A percentile compares a stretch with the other conserved stretches of the same genome.
Conservation (phyloP, 2,888 invertebrate genomes). For the Plusia festucae region DNA sequence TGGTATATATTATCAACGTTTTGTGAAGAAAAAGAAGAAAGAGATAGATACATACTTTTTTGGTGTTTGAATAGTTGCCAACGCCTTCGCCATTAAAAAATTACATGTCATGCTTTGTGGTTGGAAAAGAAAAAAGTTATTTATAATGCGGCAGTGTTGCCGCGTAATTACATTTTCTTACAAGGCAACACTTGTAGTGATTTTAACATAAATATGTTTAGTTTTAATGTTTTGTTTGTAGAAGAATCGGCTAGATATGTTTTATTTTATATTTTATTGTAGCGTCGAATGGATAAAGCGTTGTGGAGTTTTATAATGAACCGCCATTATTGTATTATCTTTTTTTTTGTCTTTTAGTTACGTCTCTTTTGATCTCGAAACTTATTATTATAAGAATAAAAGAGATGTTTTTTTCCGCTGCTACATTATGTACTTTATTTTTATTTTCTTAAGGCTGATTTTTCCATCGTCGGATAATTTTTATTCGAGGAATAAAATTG, state of each 20-base stretch:
- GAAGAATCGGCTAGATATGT: conserved; percentile 50
- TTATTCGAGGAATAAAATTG: too few species aligned
- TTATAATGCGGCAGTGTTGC: conserved; percentile 47
- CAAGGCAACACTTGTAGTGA: conserved; percentile 14
- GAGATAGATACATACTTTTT: neutral
- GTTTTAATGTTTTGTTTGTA: conserved; percentile 41
- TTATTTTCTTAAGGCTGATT: too few species aligned
- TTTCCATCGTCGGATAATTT: too few species aligned
- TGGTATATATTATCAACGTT: neutral
- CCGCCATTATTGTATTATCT: neutral
- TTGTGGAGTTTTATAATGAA: neutral
- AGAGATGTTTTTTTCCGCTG: neutral
- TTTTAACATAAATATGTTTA: conserved; percentile 26
- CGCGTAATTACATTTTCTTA: neutral
- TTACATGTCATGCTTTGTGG: conserved; percentile 30
- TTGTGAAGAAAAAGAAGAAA: too few species aligned
- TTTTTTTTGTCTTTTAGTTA: neutral
- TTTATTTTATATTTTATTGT: conserved; percentile 16
- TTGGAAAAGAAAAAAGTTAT: conserved; percentile 35
- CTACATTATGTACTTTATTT: too few species aligned
- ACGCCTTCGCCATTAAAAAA: conserved; percentile 32
- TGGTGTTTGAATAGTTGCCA: neutral
- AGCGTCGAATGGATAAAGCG: neutral
- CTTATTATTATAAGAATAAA: neutral
- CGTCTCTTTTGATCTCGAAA: neutral